Percentiles rank a stretch among this genome's conserved stretches.
Conservation (phyloP, 2,888 invertebrate genomes). For the Tetropium fuscum region DNA sequence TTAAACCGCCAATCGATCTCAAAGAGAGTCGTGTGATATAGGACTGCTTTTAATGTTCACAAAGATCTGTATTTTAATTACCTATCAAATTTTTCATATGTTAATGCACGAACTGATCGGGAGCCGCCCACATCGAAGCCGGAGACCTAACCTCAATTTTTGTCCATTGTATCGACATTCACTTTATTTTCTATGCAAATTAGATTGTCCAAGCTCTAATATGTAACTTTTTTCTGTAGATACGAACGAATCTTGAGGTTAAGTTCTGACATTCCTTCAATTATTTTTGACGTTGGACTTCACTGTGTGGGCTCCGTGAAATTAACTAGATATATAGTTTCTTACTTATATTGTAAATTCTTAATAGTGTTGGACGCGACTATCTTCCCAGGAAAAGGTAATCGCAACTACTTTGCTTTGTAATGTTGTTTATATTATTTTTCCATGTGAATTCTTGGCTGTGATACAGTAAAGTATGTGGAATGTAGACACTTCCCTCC, state of each 20-base stretch:
- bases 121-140: conserved; percentile 26
- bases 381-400: conserved; percentile 38
- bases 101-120: conserved; percentile 57
- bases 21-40: conserved; percentile 65
- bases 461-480: conserved; percentile 67
- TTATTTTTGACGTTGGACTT: conserved; percentile 15
- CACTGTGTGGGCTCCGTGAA: conserved; percentile 31
- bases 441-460: conserved; percentile 67
- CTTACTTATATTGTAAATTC: conserved; percentile 56
- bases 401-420: conserved; percentile 55
- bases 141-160: conserved; percentile 23
- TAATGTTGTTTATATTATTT: conserved; percentile 52
- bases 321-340: conserved; percentile 52
- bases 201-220: too few species aligned
- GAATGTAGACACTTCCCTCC: conserved; percentile 64
- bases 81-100: conserved; percentile 38
- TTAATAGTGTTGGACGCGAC: conserved; percentile 49
- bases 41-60: conserved; percentile 64
- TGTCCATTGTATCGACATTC: background rate
- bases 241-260: conserved; percentile 26
- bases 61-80: conserved; percentile 65
- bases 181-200: conserved; percentile 1
- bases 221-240: too few species aligned
- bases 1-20: conserved; percentile 61
- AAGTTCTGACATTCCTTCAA: conserved; percentile 28